A percentile compares a stretch with the other conserved stretches of the same genome.
Evolutionary conservation across 1,140 invertebrate species (phyloP).

Genomic region (Bemisia tabaci): DNA sequence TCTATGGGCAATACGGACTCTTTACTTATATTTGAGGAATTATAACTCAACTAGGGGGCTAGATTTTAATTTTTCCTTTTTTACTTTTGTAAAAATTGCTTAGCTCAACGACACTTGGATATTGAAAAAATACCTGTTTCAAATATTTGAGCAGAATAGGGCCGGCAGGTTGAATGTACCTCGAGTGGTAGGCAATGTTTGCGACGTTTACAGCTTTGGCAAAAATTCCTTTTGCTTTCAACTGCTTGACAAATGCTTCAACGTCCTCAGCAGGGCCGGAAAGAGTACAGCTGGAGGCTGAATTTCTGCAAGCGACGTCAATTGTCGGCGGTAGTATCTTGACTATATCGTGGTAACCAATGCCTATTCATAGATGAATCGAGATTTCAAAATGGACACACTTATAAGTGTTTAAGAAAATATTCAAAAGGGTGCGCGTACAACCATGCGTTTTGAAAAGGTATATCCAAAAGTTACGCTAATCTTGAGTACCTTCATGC

Average conservation of each 20-base stretch:
- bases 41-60: too few species aligned
- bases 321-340: slow-evolving; percentile 44
- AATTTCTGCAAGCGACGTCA: slow-evolving; percentile 57
- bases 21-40: too few species aligned
- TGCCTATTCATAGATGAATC: slow-evolving; percentile 34
- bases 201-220: slow-evolving; percentile 52
- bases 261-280: slow-evolving; percentile 45
- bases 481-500: too few species aligned
- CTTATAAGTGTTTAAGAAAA: too few species aligned
- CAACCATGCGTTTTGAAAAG: too few species aligned
- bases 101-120: too few species aligned
- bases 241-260: slow-evolving; percentile 28
- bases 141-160: slow-evolving; percentile 56
- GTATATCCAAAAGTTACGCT: too few species aligned
- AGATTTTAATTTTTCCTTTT: too few species aligned
- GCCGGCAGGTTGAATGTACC: slow-evolving; percentile 55
- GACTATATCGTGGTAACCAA: slow-evolving; percentile 35
- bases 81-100: too few species aligned
- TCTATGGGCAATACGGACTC: too few species aligned
- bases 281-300: slow-evolving; percentile 50
- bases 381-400: too few species aligned
- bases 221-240: slow-evolving; percentile 58
- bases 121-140: slow-evolving; percentile 40
- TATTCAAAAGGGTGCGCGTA: too few species aligned
- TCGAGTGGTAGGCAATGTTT: slow-evolving; percentile 61